These are phyloP conservation scores for Rhyacophila brunnea DNA, from an alignment of 1,140 invertebrate species.

Conservation along the genomic window DNA sequence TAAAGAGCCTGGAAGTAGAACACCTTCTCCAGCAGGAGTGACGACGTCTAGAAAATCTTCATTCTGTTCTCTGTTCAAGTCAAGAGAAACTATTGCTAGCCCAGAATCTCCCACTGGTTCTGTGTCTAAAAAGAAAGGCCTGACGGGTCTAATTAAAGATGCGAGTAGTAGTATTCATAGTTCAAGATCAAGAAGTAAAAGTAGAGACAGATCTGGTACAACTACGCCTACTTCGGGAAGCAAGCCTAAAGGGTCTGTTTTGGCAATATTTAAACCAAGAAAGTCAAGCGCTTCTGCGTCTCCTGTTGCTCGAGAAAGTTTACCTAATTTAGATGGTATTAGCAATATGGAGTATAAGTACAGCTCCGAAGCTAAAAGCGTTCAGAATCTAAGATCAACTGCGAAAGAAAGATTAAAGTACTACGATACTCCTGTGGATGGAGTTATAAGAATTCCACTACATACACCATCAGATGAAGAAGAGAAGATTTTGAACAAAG, in stretches of 20 bases:
- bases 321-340: slow-evolving; percentile 30
- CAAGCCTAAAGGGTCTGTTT: slow-evolving; percentile 61
- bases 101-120: slow-evolving; percentile 64
- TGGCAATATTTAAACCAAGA: slow-evolving; percentile 61
- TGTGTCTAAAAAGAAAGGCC: slow-evolving; percentile 42
- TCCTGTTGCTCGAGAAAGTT: slow-evolving; percentile 31
- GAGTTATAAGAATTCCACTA: slow-evolving; percentile 63
- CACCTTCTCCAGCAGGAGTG: slow-evolving; percentile 49
- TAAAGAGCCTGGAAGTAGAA: slow-evolving; percentile 45
- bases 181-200: slow-evolving; percentile 62
- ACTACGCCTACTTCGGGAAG: slow-evolving; percentile 51
- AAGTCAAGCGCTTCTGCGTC: slow-evolving; percentile 36
- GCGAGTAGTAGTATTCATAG: slow-evolving; percentile 28
- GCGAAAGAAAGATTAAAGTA: slow-evolving; percentile 50
- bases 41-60: slow-evolving; percentile 73
- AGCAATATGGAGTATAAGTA: slow-evolving; percentile 26
- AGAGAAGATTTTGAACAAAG: slow-evolving; percentile 35
- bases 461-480: slow-evolving; percentile 66
- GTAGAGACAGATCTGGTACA: slow-evolving; percentile 50
- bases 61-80: slow-evolving; percentile 75
- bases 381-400: slow-evolving; percentile 26
- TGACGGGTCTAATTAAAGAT: slow-evolving; percentile 19
- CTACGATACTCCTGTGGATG: slow-evolving; percentile 60
- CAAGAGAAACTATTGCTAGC: slow-evolving; percentile 58
- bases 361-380: slow-evolving; percentile 31